Conservation (phyloP, 1,140 invertebrate species). For the Grapholita molesta region DNA sequence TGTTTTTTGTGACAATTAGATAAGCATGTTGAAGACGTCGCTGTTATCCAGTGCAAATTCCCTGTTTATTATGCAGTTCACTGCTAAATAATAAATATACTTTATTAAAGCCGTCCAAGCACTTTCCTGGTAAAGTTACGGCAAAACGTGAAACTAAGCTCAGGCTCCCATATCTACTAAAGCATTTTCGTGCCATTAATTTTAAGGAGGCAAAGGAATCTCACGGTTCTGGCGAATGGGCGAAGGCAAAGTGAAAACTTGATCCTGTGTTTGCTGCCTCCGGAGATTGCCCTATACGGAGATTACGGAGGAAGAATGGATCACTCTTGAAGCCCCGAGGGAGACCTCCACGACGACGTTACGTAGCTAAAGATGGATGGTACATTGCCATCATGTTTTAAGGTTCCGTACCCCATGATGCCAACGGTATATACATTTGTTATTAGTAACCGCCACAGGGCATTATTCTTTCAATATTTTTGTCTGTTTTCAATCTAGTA, state of each 20-base stretch:
- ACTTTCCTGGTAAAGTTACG: background rate
- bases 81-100: background rate
- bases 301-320: conserved; percentile 24
- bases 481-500: no score
- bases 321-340: conserved; percentile 21
- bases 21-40: no score
- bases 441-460: no score
- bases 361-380: conserved; percentile 3
- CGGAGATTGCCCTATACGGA: conserved; percentile 13
- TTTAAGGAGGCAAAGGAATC: conserved; percentile 11
- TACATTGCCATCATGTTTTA: background rate
- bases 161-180: background rate
- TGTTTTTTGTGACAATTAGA: background rate
- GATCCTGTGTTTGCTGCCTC: conserved; percentile 18
- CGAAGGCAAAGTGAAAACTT: conserved; percentile 21
- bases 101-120: background rate
- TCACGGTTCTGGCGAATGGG: background rate
- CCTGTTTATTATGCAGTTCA: background rate
- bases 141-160: background rate
- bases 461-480: no score
- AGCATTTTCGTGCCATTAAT: conserved; percentile 15
- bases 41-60: no score
- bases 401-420: background rate
- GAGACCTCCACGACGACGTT: conserved; percentile 15
- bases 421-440: no score